Evolutionary conservation across 1,140 invertebrate genomes (phyloP).

Genomic region (Battus philenor): DNA sequence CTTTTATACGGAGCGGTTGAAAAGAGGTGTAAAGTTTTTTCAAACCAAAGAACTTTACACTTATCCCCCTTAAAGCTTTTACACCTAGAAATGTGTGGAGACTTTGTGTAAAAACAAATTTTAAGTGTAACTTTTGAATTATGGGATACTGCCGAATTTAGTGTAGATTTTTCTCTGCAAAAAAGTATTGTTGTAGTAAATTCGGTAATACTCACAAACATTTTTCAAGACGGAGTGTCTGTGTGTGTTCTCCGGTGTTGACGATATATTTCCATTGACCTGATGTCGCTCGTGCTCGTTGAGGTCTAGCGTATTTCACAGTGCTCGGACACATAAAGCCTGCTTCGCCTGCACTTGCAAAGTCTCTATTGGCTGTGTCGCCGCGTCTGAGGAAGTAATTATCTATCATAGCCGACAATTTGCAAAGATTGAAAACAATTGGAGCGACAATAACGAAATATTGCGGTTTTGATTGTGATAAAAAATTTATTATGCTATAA

Average conservation of each 20-base stretch:
- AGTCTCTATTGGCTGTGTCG: conserved; percentile 61
- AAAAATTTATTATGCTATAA: no score
- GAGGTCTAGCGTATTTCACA: conserved; percentile 88
- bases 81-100: no score
- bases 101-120: no score
- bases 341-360: conserved; percentile 76
- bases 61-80: no score
- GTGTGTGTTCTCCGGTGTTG: conserved; percentile 90
- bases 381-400: conserved; percentile 71
- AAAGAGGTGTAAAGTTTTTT: no score
- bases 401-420: not conserved
- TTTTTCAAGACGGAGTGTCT: conserved; percentile 89
- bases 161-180: no score
- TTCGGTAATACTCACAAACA: conserved; percentile 82
- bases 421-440: not conserved
- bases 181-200: no score
- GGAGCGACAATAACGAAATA: not conserved
- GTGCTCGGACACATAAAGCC: conserved; percentile 89
- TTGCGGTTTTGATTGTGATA: no score
- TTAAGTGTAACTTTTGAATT: no score
- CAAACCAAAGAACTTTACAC: no score
- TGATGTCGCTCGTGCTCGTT: conserved; percentile 86
- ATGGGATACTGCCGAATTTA: no score
- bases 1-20: no score
- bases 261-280: conserved; percentile 93